These are phyloP conservation scores for Muscicapa adusta DNA, from an alignment of 2,113 vertebrate genomes.

Conservation along the genomic window DNA sequence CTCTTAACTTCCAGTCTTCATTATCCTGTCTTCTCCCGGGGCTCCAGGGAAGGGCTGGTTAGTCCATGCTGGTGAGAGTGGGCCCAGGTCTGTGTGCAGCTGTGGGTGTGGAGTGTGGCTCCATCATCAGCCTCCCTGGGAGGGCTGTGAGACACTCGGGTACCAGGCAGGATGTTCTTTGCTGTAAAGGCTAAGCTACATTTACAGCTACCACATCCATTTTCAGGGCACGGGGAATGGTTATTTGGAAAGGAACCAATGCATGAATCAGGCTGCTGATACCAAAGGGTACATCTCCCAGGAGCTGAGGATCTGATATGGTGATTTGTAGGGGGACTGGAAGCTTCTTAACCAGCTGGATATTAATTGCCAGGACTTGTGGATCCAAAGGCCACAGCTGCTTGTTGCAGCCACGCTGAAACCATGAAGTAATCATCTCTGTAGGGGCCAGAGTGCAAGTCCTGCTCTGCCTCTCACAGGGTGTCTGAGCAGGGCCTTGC, in stretches of 20 bases:
- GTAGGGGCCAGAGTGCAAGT: background rate
- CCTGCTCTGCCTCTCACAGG: background rate
- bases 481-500: background rate
- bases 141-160: background rate
- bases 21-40: background rate
- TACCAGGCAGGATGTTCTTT: background rate
- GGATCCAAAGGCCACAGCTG: background rate
- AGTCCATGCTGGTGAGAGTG: rapidly evolving
- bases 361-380: background rate
- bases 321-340: background rate
- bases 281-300: background rate
- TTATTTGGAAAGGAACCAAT: background rate
- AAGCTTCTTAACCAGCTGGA: background rate
- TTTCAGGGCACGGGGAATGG: background rate
- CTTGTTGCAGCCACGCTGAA: background rate
- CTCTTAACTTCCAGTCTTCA: background rate
- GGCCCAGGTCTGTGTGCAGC: background rate
- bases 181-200: background rate
- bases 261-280: background rate
- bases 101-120: background rate
- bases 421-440: background rate
- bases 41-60: background rate
- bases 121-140: background rate
- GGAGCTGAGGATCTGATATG: background rate
- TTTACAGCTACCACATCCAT: background rate